Evolutionary conservation across 2,113 vertebrate species (phyloP).

Genomic region (Telmatochromis sp.): DNA sequence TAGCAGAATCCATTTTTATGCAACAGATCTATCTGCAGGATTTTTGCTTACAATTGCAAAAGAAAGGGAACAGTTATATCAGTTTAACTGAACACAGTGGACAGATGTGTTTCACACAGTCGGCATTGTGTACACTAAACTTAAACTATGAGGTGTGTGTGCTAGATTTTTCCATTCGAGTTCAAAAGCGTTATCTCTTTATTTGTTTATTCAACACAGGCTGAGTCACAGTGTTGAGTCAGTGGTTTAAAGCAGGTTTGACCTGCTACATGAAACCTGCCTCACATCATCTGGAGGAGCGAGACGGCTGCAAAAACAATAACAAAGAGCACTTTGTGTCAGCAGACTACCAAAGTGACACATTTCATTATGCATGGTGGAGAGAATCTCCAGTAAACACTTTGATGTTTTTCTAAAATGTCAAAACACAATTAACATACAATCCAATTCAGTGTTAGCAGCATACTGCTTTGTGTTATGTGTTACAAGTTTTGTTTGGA

Average conservation of each 20-base stretch:
- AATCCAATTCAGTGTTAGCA: background rate
- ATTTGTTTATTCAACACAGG: constrained; percentile 57
- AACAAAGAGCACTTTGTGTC: background rate
- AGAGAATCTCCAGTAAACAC: background rate
- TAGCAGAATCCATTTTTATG: background rate
- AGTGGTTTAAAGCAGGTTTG: constrained; percentile 47
- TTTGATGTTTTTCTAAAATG: background rate
- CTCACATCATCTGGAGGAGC: background rate
- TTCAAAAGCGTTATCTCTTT: constrained; percentile 11
- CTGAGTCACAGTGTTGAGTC: constrained; percentile 41
- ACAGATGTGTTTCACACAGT: constrained; percentile 21
- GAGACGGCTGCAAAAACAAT: background rate
- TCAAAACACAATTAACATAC: background rate
- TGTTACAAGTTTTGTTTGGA: background rate
- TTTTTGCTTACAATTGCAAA: background rate
- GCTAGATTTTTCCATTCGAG: background rate
- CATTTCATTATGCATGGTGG: background rate
- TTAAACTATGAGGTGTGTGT: background rate
- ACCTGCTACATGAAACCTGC: constrained; percentile 26
- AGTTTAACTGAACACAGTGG: constrained; percentile 52
- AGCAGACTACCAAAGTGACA: background rate
- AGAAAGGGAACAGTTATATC: constrained; percentile 10
- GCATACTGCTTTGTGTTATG: background rate
- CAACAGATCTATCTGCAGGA: background rate
- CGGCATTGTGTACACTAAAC: constrained; percentile 5